phyloP scores from a whole-genome alignment of 35 echinoderm and acorn worm genomes.

The Antedon bifida region DNA sequence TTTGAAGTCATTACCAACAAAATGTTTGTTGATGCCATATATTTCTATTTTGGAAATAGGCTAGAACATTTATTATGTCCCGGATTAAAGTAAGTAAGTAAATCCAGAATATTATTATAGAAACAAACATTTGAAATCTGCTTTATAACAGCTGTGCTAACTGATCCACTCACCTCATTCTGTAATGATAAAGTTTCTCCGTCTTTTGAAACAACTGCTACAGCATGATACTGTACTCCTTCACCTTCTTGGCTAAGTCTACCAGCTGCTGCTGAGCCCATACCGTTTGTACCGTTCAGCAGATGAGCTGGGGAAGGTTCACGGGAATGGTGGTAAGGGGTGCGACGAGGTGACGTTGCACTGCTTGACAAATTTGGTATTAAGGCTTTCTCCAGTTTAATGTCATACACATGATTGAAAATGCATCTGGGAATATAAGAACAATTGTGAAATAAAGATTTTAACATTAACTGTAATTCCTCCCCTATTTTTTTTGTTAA shows the following conservation, averaged over 20 bases:
- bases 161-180: conserved; percentile 32
- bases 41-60: too few species aligned
- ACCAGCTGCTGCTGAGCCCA: neutral
- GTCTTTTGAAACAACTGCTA: conserved; percentile 85
- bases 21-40: too few species aligned
- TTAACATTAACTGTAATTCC: too few species aligned
- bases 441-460: too few species aligned
- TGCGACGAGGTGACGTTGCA: conserved; percentile 11
- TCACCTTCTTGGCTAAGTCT: conserved; percentile 14
- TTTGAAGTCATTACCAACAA: too few species aligned
- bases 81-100: too few species aligned
- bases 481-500: too few species aligned
- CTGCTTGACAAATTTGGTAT: neutral
- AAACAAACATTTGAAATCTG: too few species aligned
- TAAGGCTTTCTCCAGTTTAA: conserved; percentile 44
- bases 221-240: conserved; percentile 41
- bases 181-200: conserved; percentile 57
- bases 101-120: too few species aligned
- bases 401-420: conserved; percentile 83
- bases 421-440: conserved; percentile 38
- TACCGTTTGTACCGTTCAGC: neutral
- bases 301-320: neutral
- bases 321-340: neutral
- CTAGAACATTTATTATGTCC: too few species aligned
- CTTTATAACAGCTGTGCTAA: too few species aligned